These are phyloP conservation scores for Heterohyrax brucei DNA, from an alignment of 2,797 vertebrate species.

Conservation along the genomic window DNA sequence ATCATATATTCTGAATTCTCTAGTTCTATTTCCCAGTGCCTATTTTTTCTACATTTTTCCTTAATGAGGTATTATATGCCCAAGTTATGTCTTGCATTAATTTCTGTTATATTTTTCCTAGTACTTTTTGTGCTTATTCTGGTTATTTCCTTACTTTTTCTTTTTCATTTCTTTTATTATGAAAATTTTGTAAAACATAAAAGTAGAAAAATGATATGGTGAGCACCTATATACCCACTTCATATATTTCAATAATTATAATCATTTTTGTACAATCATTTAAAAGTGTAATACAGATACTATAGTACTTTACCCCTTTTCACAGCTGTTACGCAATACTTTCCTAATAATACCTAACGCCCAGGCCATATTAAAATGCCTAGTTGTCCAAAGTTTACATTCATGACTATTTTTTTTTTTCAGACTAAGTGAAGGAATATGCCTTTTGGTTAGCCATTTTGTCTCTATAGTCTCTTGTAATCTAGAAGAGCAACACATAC, in stretches of 20 bases:
- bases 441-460: not conserved
- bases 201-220: not conserved
- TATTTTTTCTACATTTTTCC: not conserved
- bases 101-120: constrained; percentile 28
- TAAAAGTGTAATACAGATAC: constrained; percentile 21
- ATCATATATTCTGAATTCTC: not conserved
- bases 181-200: constrained; percentile 17
- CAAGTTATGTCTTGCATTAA: not conserved
- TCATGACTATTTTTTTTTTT: not conserved
- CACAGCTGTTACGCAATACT: not conserved
- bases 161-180: constrained; percentile 48
- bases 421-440: not conserved
- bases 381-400: not conserved
- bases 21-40: not conserved
- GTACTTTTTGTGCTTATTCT: not conserved
- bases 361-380: not conserved
- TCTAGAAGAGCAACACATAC: not conserved
- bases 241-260: not conserved
- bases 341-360: constrained; percentile 12
- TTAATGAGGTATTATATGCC: not conserved
- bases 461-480: not conserved
- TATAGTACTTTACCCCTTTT: not conserved
- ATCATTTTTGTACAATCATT: not conserved
- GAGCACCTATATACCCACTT: not conserved
- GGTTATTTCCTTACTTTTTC: not conserved